phyloP scores from a whole-genome alignment of 2,888 invertebrate genomes.

The Monochamus alternatus region DNA sequence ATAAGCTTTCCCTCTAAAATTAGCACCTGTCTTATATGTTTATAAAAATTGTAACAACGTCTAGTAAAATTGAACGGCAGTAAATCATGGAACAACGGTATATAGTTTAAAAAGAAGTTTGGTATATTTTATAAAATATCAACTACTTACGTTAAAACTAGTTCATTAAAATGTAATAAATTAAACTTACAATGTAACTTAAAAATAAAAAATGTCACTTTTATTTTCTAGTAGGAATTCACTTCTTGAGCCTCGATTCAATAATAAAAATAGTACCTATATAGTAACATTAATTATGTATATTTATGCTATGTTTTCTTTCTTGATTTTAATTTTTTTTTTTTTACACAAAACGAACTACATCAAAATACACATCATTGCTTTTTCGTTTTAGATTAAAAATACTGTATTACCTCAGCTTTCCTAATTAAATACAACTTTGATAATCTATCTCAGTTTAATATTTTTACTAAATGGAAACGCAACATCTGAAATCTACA shows the following conservation, averaged over 20 bases:
- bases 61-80: conserved; percentile 28
- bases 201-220: conserved; percentile 34
- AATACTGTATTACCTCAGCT: conserved; percentile 27
- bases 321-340: conserved; percentile 6
- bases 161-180: conserved; percentile 33
- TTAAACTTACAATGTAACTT: conserved; percentile 31
- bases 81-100: conserved; percentile 26
- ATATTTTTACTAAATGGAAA: conserved; percentile 6
- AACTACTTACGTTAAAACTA: conserved; percentile 25
- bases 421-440: conserved; percentile 16
- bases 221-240: conserved; percentile 51
- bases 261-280: conserved; percentile 35
- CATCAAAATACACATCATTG: conserved; percentile 35
- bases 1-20: conserved; percentile 20
- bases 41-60: conserved; percentile 18
- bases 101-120: conserved; percentile 28
- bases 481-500: not conserved
- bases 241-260: conserved; percentile 53
- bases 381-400: conserved; percentile 34
- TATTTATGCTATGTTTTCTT: conserved; percentile 31
- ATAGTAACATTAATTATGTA: conserved; percentile 26
- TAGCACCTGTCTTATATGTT: conserved; percentile 30
- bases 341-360: conserved; percentile 31
- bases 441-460: conserved; percentile 16
- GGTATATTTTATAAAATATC: conserved; percentile 37